phyloP scores from a whole-genome alignment of 2,888 invertebrate genomes.

The Xestia rhomboidea region DNA sequence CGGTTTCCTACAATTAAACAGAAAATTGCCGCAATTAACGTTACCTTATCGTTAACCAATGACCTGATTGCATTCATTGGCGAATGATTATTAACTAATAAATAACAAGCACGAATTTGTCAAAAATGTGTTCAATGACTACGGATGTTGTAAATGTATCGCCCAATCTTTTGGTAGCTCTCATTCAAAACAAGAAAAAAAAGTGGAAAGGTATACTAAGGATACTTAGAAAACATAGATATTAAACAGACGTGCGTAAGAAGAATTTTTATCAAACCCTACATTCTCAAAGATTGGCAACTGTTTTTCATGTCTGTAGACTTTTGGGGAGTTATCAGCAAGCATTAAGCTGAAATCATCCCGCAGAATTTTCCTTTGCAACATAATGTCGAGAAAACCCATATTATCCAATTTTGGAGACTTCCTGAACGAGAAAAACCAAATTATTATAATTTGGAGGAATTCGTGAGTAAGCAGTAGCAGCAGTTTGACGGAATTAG shows the following conservation, averaged over 20 bases:
- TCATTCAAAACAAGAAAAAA: background rate
- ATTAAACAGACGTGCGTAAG: background rate
- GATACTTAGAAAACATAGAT: too few relatives aligned
- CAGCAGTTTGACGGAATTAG: slow-evolving; percentile 20
- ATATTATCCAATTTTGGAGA: background rate
- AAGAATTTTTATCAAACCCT: background rate
- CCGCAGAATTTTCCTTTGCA: background rate
- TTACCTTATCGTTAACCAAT: slow-evolving; percentile 71
- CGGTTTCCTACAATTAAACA: slow-evolving; percentile 73
- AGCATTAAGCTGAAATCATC: background rate
- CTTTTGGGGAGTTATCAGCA: background rate
- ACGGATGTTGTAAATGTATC: too few relatives aligned
- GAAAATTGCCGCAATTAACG: slow-evolving; percentile 67
- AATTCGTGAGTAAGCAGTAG: slow-evolving; percentile 12
- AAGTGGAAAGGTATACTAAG: too few relatives aligned
- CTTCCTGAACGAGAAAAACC: background rate
- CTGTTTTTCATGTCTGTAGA: background rate
- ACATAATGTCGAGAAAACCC: background rate
- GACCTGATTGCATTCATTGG: slow-evolving; percentile 67
- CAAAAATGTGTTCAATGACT: background rate
- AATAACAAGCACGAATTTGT: slow-evolving; percentile 26
- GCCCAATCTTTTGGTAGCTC: background rate
- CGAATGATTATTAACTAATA: slow-evolving; percentile 50
- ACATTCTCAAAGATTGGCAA: background rate
- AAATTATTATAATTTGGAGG: background rate